These are phyloP conservation scores for Sporophila hypoxantha DNA, from an alignment of 2,113 vertebrate species.

Conservation along the genomic window DNA sequence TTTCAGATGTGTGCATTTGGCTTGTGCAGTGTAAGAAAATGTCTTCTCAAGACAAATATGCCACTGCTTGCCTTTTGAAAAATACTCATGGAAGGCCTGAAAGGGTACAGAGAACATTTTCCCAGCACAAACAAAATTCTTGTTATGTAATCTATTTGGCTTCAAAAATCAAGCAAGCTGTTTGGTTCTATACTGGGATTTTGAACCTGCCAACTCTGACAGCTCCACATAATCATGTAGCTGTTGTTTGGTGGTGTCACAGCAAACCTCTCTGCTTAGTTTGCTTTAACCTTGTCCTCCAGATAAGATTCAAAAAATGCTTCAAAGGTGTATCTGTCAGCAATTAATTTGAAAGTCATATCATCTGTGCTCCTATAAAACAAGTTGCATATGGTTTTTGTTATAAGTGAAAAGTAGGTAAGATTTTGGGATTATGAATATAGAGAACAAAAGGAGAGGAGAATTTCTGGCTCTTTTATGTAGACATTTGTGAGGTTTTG, in stretches of 20 bases:
- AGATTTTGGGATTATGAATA: background rate
- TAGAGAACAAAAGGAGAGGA: background rate
- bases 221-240: background rate
- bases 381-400: background rate
- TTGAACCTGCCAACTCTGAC: constrained; percentile 11
- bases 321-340: background rate
- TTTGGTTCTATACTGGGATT: constrained; percentile 3
- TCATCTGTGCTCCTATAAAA: background rate
- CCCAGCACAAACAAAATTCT: background rate
- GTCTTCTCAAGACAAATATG: background rate
- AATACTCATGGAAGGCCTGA: background rate
- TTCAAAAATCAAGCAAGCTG: background rate
- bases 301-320: background rate
- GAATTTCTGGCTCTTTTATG: background rate
- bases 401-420: background rate
- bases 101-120: background rate
- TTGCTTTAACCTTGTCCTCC: background rate
- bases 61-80: background rate
- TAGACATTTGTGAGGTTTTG: background rate
- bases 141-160: background rate
- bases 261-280: background rate
- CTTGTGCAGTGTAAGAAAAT: background rate
- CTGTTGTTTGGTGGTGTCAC: background rate
- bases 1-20: background rate
- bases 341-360: background rate